Evolutionary conservation across 2,113 vertebrate species (phyloP).

Genomic region (Cranoglanis bouderius): DNA sequence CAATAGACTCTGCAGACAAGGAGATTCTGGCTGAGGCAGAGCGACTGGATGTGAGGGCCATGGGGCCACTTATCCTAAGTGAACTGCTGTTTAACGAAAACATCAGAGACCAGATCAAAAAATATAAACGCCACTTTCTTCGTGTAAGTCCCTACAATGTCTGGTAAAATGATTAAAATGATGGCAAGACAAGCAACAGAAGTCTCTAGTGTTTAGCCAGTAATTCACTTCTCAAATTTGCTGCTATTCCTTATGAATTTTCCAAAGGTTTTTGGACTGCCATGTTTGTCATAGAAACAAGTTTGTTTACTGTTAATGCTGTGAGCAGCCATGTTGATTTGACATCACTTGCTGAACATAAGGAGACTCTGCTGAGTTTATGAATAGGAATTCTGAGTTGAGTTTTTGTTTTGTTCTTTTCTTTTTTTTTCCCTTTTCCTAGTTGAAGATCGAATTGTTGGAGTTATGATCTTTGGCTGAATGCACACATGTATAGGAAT

Average conservation of each 20-base stretch:
- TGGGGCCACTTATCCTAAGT: constrained; percentile 95
- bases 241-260: background rate
- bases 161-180: background rate
- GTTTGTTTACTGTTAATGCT: background rate
- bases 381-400: background rate
- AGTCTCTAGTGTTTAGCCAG: background rate
- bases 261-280: background rate
- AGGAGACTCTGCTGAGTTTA: background rate
- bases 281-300: background rate
- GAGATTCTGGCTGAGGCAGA: constrained; percentile 96
- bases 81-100: constrained; percentile 95
- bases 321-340: background rate
- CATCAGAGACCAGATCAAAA: constrained; percentile 95
- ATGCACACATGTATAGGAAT: background rate
- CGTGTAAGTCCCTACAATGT: constrained; percentile 75
- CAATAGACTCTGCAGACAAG: constrained; percentile 89
- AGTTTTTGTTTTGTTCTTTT: background rate
- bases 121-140: constrained; percentile 95
- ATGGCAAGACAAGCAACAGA: background rate
- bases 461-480: background rate
- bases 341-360: background rate
- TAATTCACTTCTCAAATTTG: background rate
- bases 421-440: too few relatives aligned
- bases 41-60: constrained; percentile 94
- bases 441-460: too few relatives aligned